phyloP scores from a whole-genome alignment of 1,140 invertebrate genomes.

The Aleiodes sp. region DNA sequence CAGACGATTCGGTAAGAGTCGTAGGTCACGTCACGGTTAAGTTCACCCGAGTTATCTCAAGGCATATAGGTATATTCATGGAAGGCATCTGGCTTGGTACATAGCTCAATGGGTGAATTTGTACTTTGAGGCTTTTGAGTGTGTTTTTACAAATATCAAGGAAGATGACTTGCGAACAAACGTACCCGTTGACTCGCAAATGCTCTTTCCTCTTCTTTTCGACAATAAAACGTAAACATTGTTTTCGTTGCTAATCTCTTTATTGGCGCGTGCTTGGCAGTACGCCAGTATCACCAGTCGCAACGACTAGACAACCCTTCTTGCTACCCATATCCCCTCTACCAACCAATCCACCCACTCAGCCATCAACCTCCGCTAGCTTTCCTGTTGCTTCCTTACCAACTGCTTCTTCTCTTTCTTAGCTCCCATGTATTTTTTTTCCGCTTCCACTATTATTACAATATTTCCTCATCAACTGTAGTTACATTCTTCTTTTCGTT shows the following conservation, averaged over 20 bases:
- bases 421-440: neutral
- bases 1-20: neutral
- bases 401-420: neutral
- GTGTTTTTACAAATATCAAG: constrained; percentile 24
- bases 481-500: too few species aligned
- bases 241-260: constrained; percentile 56
- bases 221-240: constrained; percentile 49
- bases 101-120: neutral
- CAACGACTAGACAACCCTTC: constrained; percentile 14
- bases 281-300: constrained; percentile 42
- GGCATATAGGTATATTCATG: neutral
- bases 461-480: too few species aligned
- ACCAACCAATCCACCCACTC: constrained; percentile 5
- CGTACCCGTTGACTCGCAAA: constrained; percentile 14
- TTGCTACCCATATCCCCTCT: constrained; percentile 1
- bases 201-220: constrained; percentile 17
- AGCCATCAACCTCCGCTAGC: neutral
- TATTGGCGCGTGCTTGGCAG: constrained; percentile 55
- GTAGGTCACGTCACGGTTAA: constrained; percentile 14
- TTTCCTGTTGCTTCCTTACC: constrained; percentile 9
- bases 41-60: neutral
- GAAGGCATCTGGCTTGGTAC: neutral
- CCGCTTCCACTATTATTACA: neutral
- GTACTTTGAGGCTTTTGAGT: neutral
- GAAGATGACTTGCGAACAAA: constrained; percentile 19